A percentile compares a stretch with the other conserved stretches of the same genome.
phyloP scores from a whole-genome alignment of 2,113 vertebrate species.

The Etheostoma cragini region DNA sequence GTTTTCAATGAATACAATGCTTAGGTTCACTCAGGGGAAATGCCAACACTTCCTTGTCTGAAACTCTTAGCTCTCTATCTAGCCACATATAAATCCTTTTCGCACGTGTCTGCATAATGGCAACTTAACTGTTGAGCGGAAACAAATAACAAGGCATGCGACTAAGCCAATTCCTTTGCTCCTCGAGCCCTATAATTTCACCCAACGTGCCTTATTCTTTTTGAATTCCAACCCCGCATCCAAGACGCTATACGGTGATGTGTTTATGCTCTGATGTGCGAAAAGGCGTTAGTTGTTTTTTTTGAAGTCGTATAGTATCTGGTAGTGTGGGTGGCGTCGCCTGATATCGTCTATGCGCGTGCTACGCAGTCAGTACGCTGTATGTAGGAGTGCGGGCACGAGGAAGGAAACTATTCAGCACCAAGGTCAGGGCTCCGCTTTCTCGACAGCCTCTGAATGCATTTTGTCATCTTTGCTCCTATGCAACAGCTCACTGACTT shows the following conservation, averaged over 20 bases:
- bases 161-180: not conserved
- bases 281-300: not conserved
- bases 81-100: not conserved
- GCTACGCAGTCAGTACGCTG: not conserved
- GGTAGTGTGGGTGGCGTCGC: slow-evolving; percentile 45
- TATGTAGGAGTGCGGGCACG: not conserved
- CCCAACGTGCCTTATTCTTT: not conserved
- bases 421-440: slow-evolving; percentile 68
- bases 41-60: not conserved
- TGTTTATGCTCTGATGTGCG: not conserved
- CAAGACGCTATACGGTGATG: not conserved
- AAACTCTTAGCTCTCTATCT: no score
- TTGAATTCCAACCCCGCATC: no score
- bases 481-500: not conserved
- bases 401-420: slow-evolving; percentile 54
- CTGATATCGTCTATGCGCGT: not conserved
- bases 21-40: not conserved
- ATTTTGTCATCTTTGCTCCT: not conserved
- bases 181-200: not conserved
- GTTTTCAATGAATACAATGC: not conserved
- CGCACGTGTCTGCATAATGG: not conserved
- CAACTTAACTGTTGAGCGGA: not conserved
- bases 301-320: slow-evolving; percentile 24
- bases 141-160: not conserved
- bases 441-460: not conserved